Base-by-base conservation (phyloP, 2,888 invertebrate species). In the Pseudeuparius sepicola region DNA sequence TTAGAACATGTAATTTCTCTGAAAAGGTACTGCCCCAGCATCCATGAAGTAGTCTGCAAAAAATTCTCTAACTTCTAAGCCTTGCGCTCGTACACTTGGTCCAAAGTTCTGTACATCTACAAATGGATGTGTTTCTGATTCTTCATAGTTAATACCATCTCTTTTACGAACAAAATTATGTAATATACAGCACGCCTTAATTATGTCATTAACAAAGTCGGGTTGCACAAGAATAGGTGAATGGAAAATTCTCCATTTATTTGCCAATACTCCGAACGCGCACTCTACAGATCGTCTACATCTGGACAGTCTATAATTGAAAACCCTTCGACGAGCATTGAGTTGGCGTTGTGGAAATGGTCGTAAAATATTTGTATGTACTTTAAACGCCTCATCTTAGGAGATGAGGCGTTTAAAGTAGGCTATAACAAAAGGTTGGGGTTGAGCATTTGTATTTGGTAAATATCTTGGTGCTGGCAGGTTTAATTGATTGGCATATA, bases 121-220 rank as follows among this genome's bases (percentile, higher is more conserved):
- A n/a, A n/a, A n/a, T n/a, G n/a, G n/a, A n/a, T n/a, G n/a, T n/a
- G n/a, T n/a, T n/a, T n/a, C n/a, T n/a, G n/a, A n/a, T n/a, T 28
- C 13, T 14, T 28, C 28, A 28, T 10, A 28, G 7, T 9, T 6
- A 14, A 14, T 3, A 11, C 28, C 28, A 13, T 28, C 15, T 28
- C 31, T 18, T 10, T 31, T 10, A n/a, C 31, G 17, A 6, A 34
- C 25, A 31, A 34, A 34, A 34, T 31, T 34, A n/a, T 34, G 34
- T 14, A 34, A 17, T 9, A 27, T 12, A 10, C 17, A 24, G 11
- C 3, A 12, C 12, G 14, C 9, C 13, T 28, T 34, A 11, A 34
- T 12, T 17, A 34, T 34, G 14, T 29, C 14, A 14, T 5, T 14
- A 5, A 15, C 4, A 9, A 14, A 14, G 11, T 34, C 28, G 4